Evolutionary conservation across 2,113 vertebrate genomes (phyloP), one percentile per base, ranked within the genome.

Genomic region (Lipophrys pholis): DNA sequence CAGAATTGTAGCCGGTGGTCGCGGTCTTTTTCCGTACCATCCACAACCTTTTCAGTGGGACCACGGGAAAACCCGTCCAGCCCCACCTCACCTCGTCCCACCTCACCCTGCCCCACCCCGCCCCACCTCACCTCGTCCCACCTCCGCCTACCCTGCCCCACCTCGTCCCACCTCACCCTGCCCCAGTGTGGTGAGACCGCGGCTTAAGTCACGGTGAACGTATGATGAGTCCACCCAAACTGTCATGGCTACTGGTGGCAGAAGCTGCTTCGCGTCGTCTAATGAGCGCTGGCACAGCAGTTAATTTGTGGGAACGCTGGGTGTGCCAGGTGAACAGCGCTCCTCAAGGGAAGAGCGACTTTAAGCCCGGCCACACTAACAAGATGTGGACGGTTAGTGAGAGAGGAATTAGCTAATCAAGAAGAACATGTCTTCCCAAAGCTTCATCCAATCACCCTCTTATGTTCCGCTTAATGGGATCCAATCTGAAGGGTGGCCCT

Each of bases 401-500:
- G 89, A 90, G 81, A 87, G 85, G 85, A 83, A 91, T 91, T 86
- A 89, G 83, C 90, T 89, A 89, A 87, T 84, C 79, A 60, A 92
- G 84, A 66, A 76, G 78, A 92, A 89, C 89, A 91, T 92, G 84
- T 90, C 84, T 84, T 90, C 77, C 56, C 77, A 88, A 83, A 90
- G 84, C 84, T 71, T 90, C 78, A 92, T 90, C 90, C 90, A 87
- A 89, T 92, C 88, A 90, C 46, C 6, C 39, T 74, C 87, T 86
- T 91, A 87, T 81, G 76, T 87, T 82, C 69, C 63, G 54, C 80
- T 64, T 86, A 90, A 89, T 90, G 69, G 79, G 81, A 91, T 92
- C 83, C 81, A 79, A 77, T 76, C 73, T 68, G 73, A 77, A 78
- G 69, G 50, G 65, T 57, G 82, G 70, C 69, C 53, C 67, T 69